A percentile compares a stretch with the other conserved stretches of the same genome.
Conservation (phyloP, 2,888 invertebrate genomes). For the Tipula unca region DNA sequence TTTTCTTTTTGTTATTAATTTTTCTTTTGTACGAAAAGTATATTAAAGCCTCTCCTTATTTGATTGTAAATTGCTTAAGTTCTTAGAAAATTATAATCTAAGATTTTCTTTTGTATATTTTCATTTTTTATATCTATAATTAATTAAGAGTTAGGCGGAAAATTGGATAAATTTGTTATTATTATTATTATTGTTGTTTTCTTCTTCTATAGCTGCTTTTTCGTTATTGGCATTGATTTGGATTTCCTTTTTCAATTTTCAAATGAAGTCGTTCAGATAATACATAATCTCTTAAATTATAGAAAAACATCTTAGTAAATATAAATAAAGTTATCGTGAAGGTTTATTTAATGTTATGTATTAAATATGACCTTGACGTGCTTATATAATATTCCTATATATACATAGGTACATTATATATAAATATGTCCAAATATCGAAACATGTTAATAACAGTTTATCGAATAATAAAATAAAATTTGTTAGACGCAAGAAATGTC, state of each 20-base stretch:
- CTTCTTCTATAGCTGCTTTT: background rate
- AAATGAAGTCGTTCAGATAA: background rate
- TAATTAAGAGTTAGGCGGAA: conserved; percentile 8
- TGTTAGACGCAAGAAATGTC: background rate
- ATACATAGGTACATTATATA: background rate
- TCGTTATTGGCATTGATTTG: background rate
- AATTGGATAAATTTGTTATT: background rate
- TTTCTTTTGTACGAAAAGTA: background rate
- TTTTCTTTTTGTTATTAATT: background rate
- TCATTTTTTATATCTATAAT: background rate
- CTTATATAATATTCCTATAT: background rate
- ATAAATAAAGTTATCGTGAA: background rate
- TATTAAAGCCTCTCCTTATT: background rate
- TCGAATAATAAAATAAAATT: background rate
- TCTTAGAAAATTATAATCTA: background rate
- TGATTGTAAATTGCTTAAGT: background rate
- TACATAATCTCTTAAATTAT: background rate
- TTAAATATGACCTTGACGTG: too few relatives aligned
- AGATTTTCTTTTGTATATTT: background rate
- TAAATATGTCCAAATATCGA: background rate
- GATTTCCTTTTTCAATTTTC: background rate
- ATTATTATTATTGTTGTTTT: background rate
- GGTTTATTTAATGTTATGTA: background rate
- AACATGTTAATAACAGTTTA: background rate
- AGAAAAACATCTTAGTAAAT: background rate